phyloP scores from a whole-genome alignment of 2,888 invertebrate species.

The Stenodera caucasica region DNA sequence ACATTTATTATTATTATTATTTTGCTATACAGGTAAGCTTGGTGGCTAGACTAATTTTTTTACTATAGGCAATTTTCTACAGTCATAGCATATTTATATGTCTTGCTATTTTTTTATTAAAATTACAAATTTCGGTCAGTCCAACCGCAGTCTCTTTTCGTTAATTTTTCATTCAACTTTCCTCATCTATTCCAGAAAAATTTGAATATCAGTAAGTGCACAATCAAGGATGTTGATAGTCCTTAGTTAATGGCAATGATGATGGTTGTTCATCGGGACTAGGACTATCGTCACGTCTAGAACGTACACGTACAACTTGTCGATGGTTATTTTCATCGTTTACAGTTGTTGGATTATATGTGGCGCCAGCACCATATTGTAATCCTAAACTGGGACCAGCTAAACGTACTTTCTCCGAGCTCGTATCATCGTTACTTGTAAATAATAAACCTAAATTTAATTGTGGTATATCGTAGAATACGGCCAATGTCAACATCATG shows the following conservation, averaged over 20 bases:
- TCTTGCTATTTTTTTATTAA: not conserved
- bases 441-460: conserved; percentile 80
- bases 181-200: no score
- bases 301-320: conserved; percentile 65
- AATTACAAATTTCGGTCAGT: conserved; percentile 1
- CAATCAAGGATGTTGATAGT: conserved; percentile 30
- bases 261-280: conserved; percentile 64
- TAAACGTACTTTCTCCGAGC: conserved; percentile 70
- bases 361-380: conserved; percentile 54
- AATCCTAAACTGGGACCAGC: conserved; percentile 60
- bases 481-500: conserved; percentile 81
- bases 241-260: conserved; percentile 56
- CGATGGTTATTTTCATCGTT: conserved; percentile 60
- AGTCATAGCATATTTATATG: not conserved
- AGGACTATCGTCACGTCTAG: conserved; percentile 68
- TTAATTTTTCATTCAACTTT: not conserved
- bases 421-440: conserved; percentile 57
- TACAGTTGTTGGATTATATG: conserved; percentile 55
- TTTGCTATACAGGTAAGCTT: not conserved
- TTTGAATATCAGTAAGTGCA: no score
- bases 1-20: conserved; percentile 18
- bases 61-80: not conserved
- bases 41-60: conserved; percentile 12
- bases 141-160: conserved; percentile 3
- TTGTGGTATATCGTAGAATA: conserved; percentile 88